These are phyloP conservation scores for Antigone vipio DNA, from an alignment of 2,113 vertebrate genomes.

Conservation along the genomic window DNA sequence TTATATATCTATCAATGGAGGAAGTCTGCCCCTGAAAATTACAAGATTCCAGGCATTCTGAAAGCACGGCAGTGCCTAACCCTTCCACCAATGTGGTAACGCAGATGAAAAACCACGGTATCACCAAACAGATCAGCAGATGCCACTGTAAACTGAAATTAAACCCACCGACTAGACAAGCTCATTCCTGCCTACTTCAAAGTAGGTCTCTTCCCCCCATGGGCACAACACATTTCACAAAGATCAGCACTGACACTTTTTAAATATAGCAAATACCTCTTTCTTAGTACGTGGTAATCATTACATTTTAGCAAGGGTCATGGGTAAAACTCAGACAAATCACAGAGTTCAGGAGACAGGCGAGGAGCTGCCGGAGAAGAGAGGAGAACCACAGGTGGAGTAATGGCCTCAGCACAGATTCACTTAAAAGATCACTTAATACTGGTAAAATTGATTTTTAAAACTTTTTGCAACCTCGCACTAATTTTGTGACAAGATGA, in stretches of 20 bases:
- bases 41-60: slow-evolving; percentile 55
- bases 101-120: slow-evolving; percentile 26
- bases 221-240: slow-evolving; percentile 48
- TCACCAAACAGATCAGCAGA: slow-evolving; percentile 42
- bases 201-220: slow-evolving; percentile 36
- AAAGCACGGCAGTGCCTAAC: not conserved
- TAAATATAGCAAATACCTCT: slow-evolving; percentile 50
- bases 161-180: slow-evolving; percentile 42
- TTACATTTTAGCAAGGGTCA: not conserved
- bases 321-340: not conserved
- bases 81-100: not conserved
- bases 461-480: not conserved
- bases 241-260: slow-evolving; percentile 22
- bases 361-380: not conserved
- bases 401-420: accelerated
- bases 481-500: not conserved
- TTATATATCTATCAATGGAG: slow-evolving; percentile 2
- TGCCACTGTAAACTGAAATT: slow-evolving; percentile 59
- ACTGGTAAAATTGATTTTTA: not conserved
- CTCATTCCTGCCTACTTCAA: slow-evolving; percentile 61
- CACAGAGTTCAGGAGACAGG: not conserved
- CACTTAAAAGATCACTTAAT: not conserved
- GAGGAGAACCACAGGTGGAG: not conserved
- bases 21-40: not conserved
- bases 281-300: not conserved